These are phyloP conservation scores for Pelochelys cantorii DNA, from an alignment of 2,797 vertebrate species.

Conservation along the genomic window DNA sequence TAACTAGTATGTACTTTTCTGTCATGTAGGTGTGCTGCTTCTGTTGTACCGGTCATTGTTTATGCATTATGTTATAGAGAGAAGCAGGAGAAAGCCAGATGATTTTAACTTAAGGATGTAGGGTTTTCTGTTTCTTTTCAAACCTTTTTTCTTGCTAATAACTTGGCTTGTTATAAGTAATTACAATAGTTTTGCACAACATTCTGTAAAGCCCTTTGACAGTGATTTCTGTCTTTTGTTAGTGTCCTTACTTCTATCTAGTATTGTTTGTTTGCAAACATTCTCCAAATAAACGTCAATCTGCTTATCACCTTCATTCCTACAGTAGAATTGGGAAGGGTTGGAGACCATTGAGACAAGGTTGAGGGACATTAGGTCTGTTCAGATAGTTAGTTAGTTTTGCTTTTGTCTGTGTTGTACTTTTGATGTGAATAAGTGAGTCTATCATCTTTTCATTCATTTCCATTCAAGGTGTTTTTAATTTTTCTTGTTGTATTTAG, in stretches of 20 bases:
- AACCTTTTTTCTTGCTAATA: not conserved
- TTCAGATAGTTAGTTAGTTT: not conserved
- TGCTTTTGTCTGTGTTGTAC: not conserved
- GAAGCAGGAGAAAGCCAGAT: not conserved
- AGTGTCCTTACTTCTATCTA: not conserved
- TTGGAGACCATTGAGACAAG: not conserved
- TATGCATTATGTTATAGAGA: not conserved
- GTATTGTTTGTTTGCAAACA: not conserved
- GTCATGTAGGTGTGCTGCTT: rapidly evolving
- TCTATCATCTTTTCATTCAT: not conserved
- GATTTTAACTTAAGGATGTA: not conserved
- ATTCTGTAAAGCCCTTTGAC: not conserved
- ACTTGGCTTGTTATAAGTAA: not conserved
- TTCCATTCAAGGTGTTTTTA: not conserved
- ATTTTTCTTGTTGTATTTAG: slow-evolving; percentile 4
- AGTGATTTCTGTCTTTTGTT: not conserved
- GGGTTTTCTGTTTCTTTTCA: slow-evolving; percentile 34
- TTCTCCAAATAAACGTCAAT: not conserved
- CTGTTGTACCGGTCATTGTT: not conserved
- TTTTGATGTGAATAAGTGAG: not conserved
- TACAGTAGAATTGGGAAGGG: not conserved
- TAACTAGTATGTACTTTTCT: not conserved
- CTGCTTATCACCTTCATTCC: slow-evolving; percentile 4
- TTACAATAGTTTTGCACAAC: not conserved
- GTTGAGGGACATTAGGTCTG: not conserved